A percentile compares a stretch with the other conserved stretches of the same genome.
phyloP scores from a whole-genome alignment of 2,113 vertebrate species.

The Platichthys stellatus region DNA sequence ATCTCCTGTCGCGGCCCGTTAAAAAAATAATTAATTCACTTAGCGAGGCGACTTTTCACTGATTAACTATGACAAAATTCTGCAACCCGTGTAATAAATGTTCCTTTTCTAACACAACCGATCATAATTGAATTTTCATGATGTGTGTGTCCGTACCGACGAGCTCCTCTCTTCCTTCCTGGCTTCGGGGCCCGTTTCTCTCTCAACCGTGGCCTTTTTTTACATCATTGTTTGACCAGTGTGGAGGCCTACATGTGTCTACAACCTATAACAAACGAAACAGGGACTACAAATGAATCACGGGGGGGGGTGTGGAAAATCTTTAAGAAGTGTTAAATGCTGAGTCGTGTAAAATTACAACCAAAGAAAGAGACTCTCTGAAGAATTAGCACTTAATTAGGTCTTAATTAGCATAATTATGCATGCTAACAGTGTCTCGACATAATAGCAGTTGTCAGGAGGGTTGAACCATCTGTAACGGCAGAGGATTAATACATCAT shows the following conservation, averaged over 20 bases:
- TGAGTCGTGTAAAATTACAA: slow-evolving; percentile 95
- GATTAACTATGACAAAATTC: slow-evolving; percentile 47
- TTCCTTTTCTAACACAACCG: slow-evolving; percentile 21
- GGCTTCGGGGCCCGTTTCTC: slow-evolving; percentile 52
- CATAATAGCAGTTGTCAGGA: slow-evolving; percentile 99
- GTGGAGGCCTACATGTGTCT: slow-evolving; percentile 57
- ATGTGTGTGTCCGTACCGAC: slow-evolving; percentile 50
- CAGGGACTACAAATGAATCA: slow-evolving; percentile 68
- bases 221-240: slow-evolving; percentile 78
- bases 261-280: slow-evolving; percentile 66
- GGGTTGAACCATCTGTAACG: slow-evolving; percentile 99
- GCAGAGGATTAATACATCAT: slow-evolving; percentile 99
- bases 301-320: slow-evolving; percentile 74
- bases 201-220: slow-evolving; percentile 60
- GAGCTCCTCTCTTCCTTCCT: slow-evolving; percentile 41
- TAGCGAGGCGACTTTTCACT: slow-evolving; percentile 35
- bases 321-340: slow-evolving; percentile 92
- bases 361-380: slow-evolving; percentile 94
- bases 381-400: slow-evolving; percentile 99
- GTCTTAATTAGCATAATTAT: slow-evolving; percentile 99
- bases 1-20: slow-evolving; percentile 28
- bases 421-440: slow-evolving; percentile 99
- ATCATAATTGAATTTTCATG: slow-evolving; percentile 45
- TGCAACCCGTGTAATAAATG: slow-evolving; percentile 26
- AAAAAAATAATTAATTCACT: neutral